Evolutionary conservation across 2,888 invertebrate genomes (phyloP).

Genomic region (Drosophila ezoana): DNA sequence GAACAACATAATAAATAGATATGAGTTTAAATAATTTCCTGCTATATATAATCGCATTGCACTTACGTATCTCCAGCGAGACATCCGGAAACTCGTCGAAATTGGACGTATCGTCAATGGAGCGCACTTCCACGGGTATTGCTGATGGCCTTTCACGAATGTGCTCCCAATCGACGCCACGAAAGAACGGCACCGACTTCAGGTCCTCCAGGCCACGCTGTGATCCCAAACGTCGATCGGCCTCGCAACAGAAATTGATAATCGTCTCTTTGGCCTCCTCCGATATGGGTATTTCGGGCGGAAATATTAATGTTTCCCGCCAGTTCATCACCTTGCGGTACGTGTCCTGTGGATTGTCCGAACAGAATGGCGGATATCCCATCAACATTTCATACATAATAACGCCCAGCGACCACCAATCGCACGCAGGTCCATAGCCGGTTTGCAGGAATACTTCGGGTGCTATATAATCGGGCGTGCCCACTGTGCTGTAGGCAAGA

Average conservation of each 20-base stretch:
- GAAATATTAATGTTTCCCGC: constrained; percentile 99
- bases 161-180: constrained; percentile 99
- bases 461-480: constrained; percentile 99
- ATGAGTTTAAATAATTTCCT: neutral
- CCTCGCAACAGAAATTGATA: constrained; percentile 98
- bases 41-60: neutral
- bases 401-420: constrained; percentile 99
- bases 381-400: constrained; percentile 99
- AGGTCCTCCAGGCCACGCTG: constrained; percentile 97
- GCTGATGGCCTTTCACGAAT: constrained; percentile 99
- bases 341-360: constrained; percentile 89
- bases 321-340: constrained; percentile 98
- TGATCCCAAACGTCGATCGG: constrained; percentile 95
- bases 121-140: constrained; percentile 98
- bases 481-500: constrained; percentile 96
- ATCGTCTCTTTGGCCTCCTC: constrained; percentile 98
- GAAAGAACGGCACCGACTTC: constrained; percentile 96
- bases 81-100: constrained; percentile 99
- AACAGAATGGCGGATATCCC: constrained; percentile 99
- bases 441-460: constrained; percentile 99
- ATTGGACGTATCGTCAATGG: constrained; percentile 99
- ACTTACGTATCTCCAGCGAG: constrained; percentile 98
- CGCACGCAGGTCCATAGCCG: constrained; percentile 98
- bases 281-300: constrained; percentile 99
- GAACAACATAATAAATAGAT: constrained; percentile 71